Conservation (phyloP, 2,797 vertebrate genomes). For the Spea hammondii region DNA sequence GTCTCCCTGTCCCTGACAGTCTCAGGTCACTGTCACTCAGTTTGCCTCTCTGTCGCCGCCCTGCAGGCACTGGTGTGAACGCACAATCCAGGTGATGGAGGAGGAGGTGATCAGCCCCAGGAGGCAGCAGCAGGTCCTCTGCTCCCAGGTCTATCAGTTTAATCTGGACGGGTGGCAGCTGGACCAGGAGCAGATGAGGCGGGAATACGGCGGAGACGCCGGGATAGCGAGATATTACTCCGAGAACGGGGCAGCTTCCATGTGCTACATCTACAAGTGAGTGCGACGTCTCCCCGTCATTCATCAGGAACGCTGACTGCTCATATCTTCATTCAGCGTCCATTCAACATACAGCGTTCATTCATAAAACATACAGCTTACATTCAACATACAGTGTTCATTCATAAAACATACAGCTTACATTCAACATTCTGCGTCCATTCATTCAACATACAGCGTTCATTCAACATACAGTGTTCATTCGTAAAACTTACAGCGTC, state of each 20-base stretch:
- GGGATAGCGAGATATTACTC: constrained; percentile 68
- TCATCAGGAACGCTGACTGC: too few species aligned
- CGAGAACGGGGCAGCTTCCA: constrained; percentile 57
- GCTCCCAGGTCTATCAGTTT: constrained; percentile 77
- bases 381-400: too few species aligned
- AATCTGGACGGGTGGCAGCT: constrained; percentile 78
- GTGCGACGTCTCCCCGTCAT: constrained; percentile 28
- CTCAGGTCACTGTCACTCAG: neutral
- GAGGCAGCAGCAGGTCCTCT: constrained; percentile 75
- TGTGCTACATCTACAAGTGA: constrained; percentile 86
- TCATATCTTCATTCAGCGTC: too few species aligned
- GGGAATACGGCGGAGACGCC: constrained; percentile 57
- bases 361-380: too few species aligned
- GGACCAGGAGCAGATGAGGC: constrained; percentile 72
- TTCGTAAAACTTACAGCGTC: too few species aligned
- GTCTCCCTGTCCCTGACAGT: neutral
- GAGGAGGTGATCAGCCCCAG: constrained; percentile 73
- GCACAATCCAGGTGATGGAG: constrained; percentile 62
- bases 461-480: too few species aligned
- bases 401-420: too few species aligned
- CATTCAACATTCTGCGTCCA: too few species aligned
- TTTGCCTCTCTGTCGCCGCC: neutral
- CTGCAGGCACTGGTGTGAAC: constrained; percentile 84
- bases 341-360: too few species aligned
- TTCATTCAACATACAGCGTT: too few species aligned